Conservation (phyloP, 2,797 vertebrate genomes). For the Peromyscus melanophrys region DNA sequence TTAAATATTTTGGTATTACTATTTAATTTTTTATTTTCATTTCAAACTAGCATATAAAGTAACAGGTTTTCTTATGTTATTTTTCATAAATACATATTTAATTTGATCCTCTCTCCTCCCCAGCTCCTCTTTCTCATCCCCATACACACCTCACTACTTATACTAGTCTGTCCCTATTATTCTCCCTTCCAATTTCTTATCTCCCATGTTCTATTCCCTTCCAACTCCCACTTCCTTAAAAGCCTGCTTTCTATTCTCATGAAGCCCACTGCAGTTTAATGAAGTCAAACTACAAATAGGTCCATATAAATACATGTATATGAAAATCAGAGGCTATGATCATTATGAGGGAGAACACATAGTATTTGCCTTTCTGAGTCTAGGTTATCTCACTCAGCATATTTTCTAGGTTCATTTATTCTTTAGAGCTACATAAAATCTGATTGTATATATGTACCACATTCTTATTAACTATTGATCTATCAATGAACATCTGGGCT, state of each 20-base stretch:
- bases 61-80: background rate
- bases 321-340: background rate
- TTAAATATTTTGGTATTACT: background rate
- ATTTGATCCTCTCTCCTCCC: background rate
- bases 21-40: background rate
- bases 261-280: background rate
- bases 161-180: background rate
- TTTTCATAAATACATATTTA: background rate
- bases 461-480: background rate
- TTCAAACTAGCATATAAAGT: background rate
- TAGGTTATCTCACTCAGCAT: background rate
- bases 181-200: background rate
- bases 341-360: background rate
- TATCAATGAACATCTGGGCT: background rate
- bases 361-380: background rate
- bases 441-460: background rate
- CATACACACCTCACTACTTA: background rate
- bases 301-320: background rate
- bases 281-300: background rate
- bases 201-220: background rate
- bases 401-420: background rate
- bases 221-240: background rate
- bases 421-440: background rate
- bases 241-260: background rate
- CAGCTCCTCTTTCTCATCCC: background rate